Evolutionary conservation across 23 tunicate genomes (phyloP).

Genomic region (Oikopleura dioica): DNA sequence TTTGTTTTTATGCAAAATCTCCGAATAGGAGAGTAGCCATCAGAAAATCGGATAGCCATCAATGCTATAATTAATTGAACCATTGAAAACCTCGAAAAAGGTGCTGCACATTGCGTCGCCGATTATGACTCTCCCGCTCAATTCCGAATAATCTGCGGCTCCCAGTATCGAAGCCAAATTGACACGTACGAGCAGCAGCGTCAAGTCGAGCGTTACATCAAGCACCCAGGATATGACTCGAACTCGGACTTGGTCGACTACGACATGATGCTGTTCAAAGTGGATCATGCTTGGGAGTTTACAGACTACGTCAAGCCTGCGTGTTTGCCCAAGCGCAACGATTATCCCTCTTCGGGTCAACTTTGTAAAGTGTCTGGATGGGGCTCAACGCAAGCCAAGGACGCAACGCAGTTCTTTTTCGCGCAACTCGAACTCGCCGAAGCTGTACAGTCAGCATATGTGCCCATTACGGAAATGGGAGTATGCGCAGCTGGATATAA

Average conservation of each 20-base stretch:
- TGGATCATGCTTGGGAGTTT: neutral
- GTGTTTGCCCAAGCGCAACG: neutral
- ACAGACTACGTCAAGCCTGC: neutral
- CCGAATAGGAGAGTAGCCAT: no score
- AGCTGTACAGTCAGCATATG: no score
- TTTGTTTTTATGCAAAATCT: no score
- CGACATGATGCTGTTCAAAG: neutral
- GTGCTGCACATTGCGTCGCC: conserved; percentile 6
- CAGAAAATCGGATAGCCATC: no score
- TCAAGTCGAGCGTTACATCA: neutral
- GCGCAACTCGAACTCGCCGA: no score
- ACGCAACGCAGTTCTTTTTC: no score
- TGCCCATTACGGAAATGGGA: no score
- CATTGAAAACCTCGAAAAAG: no score
- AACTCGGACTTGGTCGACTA: neutral
- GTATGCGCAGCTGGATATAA: no score
- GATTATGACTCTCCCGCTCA: neutral
- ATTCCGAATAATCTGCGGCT: neutral
- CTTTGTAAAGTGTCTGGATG: neutral
- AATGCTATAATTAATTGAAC: no score
- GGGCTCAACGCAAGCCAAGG: neutral
- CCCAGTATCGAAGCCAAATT: neutral
- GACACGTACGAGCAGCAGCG: neutral
- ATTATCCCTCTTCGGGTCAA: neutral
- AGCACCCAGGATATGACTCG: neutral